Evolutionary conservation across 1,140 invertebrate genomes (phyloP), one percentile per base, ranked within the genome.

Genomic region (Cyrtorhinus lividipennis): DNA sequence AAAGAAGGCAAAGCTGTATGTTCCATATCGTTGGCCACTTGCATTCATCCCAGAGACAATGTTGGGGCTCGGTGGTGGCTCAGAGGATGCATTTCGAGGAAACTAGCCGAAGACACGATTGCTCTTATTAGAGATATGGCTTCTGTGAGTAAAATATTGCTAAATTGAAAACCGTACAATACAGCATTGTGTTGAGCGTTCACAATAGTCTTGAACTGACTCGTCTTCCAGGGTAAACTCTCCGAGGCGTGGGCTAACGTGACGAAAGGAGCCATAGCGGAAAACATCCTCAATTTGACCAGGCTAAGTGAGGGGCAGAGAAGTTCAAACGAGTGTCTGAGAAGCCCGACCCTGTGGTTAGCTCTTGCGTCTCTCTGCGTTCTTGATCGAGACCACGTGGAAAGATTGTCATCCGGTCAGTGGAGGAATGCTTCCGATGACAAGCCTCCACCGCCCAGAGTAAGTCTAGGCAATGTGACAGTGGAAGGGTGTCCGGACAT

Each of bases 311-410:
- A 93, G 68, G 76, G 78, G 44, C 81, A 85, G 59, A 80, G 92
- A 63, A 76, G 78, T 22, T 87, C 90, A 0, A 75, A 79, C 30
- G 79, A 84, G 62, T 95, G 92, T 73, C 78, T 95, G 30, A 80
- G 81, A 67, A 86, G 84, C 56, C 86, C 92, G 1, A 86, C 87
- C 18, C 75, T 96, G 8, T 99, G 95, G 95, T 72, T 97, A 56
- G 87, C 93, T 0, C 75, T 98, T 25, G 90, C 94, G 26, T 90
- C 95, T 0, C 79, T 98, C 0, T 95, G 93, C 75, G 90, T 97
- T 1, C 77, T 95, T 24, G 88, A 95, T 69, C 84, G 87, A 30
- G 90, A 95, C 66, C 91, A 96, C 72, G 90, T 93, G 0, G 91
- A 95, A 69, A 79, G 88, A 25, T 73, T 89, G 0, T 86, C 85